Conservation (phyloP, 1,140 invertebrate genomes). For the Bombus superbus region DNA sequence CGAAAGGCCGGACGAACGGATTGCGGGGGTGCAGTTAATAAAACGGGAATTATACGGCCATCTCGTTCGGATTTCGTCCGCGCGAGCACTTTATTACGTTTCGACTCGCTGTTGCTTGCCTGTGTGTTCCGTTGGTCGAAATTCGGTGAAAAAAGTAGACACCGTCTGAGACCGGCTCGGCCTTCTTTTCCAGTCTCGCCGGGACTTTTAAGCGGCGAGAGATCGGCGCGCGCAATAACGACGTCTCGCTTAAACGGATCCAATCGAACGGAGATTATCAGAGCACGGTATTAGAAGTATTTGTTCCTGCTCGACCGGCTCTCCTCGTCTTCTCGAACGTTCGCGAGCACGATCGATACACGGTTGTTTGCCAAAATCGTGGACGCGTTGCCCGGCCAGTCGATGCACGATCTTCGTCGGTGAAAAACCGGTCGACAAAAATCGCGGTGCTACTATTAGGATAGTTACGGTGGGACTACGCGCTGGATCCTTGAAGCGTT, state of each 20-base stretch:
- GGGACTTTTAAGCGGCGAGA: neutral
- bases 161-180: neutral
- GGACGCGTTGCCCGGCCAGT: neutral
- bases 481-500: neutral
- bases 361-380: slow-evolving; percentile 14
- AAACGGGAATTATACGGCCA: slow-evolving; percentile 69
- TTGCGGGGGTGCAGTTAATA: slow-evolving; percentile 66
- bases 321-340: neutral
- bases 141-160: slow-evolving; percentile 22
- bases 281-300: slow-evolving; percentile 3
- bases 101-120: slow-evolving; percentile 29
- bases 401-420: neutral
- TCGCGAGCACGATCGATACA: slow-evolving; percentile 11
- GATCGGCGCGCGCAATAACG: neutral
- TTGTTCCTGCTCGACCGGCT: neutral
- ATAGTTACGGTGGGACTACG: slow-evolving; percentile 4
- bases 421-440: neutral
- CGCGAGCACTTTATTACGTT: slow-evolving; percentile 69
- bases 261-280: neutral
- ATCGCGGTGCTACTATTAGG: neutral
- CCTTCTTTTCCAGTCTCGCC: too few relatives aligned
- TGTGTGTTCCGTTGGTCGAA: neutral
- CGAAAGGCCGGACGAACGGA: slow-evolving; percentile 48
- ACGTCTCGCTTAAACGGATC: neutral
- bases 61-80: slow-evolving; percentile 67